phyloP scores from a whole-genome alignment of 2,888 invertebrate species.

The Drosophila prolongata region DNA sequence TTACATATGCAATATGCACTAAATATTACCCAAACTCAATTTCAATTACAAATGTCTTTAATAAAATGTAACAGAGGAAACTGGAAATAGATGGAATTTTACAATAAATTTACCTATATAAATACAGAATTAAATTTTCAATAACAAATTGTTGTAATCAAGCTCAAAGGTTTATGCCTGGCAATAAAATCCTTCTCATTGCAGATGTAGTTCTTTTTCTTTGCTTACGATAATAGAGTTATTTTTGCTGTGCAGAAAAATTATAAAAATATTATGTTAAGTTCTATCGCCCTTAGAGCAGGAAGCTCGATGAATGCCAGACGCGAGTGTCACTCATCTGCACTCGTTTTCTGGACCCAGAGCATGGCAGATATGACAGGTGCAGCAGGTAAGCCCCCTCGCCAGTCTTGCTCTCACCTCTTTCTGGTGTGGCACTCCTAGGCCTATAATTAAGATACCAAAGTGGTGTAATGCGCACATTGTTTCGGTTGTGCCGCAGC shows the following conservation, averaged over 20 bases:
- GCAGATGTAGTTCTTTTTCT: no score
- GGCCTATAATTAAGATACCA: slow-evolving; percentile 69
- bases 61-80: no score
- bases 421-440: slow-evolving; percentile 39
- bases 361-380: slow-evolving; percentile 59
- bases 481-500: slow-evolving; percentile 49
- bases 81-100: no score
- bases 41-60: no score
- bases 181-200: no score
- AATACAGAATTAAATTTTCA: no score
- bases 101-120: no score
- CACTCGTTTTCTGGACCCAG: slow-evolving; percentile 46
- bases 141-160: no score
- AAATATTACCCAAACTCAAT: no score
- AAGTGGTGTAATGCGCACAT: slow-evolving; percentile 73
- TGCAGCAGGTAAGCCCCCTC: slow-evolving; percentile 48
- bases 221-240: neutral
- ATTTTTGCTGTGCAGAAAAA: slow-evolving; percentile 7
- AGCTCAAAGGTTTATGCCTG: no score
- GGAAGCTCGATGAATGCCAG: slow-evolving; percentile 11
- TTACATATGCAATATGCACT: no score
- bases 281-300: slow-evolving; percentile 23
- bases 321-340: slow-evolving; percentile 67
- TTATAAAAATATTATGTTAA: slow-evolving; percentile 54
- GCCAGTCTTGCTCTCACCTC: neutral